A percentile compares a stretch with the other conserved stretches of the same genome.
phyloP scores from a whole-genome alignment of 2,113 vertebrate species.

The Mus spicilegus region DNA sequence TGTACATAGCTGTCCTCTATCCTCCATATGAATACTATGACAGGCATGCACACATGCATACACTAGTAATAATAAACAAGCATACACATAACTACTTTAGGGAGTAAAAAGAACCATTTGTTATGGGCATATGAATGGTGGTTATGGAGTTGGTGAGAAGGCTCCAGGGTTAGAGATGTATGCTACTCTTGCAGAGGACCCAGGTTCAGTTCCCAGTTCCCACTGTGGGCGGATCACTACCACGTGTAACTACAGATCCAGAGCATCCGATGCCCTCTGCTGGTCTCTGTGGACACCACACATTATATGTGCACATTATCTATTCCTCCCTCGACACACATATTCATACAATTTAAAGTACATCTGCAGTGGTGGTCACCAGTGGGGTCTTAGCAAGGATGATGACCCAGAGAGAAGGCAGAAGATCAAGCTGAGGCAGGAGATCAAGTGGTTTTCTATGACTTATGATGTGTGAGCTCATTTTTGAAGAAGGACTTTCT shows the following conservation, averaged over 20 bases:
- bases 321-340: background rate
- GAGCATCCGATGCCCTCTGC: background rate
- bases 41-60: background rate
- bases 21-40: background rate
- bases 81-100: background rate
- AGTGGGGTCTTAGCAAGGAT: background rate
- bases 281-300: background rate
- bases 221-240: background rate
- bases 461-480: background rate
- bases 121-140: background rate
- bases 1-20: background rate
- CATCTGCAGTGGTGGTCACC: background rate
- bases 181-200: background rate
- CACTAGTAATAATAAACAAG: background rate
- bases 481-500: slow-evolving; percentile 11
- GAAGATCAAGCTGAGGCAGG: background rate
- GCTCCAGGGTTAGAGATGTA: background rate
- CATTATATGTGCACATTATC: background rate
- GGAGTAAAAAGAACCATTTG: background rate
- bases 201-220: background rate
- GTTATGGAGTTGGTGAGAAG: too few relatives aligned
- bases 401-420: background rate
- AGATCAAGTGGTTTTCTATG: background rate
- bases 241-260: background rate
- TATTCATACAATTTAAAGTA: background rate